Evolutionary conservation across 2,888 invertebrate species (phyloP), one percentile per base, ranked within the genome.

Genomic region (Epiblema foenella): DNA sequence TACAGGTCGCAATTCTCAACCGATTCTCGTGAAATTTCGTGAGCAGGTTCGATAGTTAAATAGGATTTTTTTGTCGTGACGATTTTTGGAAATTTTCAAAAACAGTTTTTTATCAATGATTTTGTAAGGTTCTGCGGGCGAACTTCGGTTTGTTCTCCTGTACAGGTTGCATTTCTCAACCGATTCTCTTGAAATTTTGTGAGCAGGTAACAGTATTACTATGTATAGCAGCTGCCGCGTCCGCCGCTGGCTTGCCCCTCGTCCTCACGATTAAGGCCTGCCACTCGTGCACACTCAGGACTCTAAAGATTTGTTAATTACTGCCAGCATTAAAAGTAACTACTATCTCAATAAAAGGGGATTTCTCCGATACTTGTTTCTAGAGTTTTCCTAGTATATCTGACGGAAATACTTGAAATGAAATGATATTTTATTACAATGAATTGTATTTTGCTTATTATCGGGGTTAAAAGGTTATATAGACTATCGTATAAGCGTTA

Each of bases 301-400:
- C 86, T 83, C 88, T 86, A 85, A 88, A 90, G 90, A 91, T 89
- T 88, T 86, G 90, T 90, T 92, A 91, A 91, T 91, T 91, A 90
- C 89, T 80, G 86, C 82, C 86, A 84, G 86, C 89, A 87, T 90
- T 89, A 88, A 89, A 91, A 91, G 90, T 91, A 91, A 91, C 89
- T 87, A 85, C 89, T 84, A 78, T 82, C 83, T 79, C 83, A 81
- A 77, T 83, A 85, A 87, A 87, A 87, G 67, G 66, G 73, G 77
- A 74, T 78, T 77, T 75, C 75, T 76, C 73, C 68, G 74, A 73
- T 57, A 75, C 76, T 77, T 75, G 63, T 75, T 76, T 77, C 72
- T 52, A 63, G 17, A 63, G 73, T 69, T 68, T 62, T 39, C 71
- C 1, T 37, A 51, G 39, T 29, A 52, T 29, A 42, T 63, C 11